These are phyloP conservation scores for Sphaerophoria rueppellii DNA, from an alignment of 2,888 invertebrate genomes.

Conservation along the genomic window DNA sequence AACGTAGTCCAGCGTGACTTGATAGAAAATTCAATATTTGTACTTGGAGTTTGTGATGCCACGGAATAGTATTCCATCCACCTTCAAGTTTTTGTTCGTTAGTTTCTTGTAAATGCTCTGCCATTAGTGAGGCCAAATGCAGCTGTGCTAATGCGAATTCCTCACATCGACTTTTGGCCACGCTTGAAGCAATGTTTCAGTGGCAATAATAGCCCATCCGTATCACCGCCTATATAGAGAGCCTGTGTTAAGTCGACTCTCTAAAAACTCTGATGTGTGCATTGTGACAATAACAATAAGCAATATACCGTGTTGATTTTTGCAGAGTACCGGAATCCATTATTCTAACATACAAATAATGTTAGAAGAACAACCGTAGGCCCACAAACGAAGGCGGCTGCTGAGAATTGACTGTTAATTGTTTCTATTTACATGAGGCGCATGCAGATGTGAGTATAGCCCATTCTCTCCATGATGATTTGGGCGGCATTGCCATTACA, in stretches of 20 bases:
- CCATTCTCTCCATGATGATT: constrained; percentile 6
- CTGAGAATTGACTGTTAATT: constrained; percentile 60
- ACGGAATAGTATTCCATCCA: constrained; percentile 51
- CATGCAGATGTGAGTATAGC: constrained; percentile 17
- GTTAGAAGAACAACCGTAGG: constrained; percentile 31
- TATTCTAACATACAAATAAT: constrained; percentile 64
- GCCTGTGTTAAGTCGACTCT: not conserved
- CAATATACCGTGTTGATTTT: constrained; percentile 64
- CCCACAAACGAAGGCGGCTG: not conserved
- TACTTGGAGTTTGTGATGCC: constrained; percentile 62
- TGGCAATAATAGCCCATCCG: constrained; percentile 67
- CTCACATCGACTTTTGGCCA: constrained; percentile 57
- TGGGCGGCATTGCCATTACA: constrained; percentile 26
- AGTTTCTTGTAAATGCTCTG: constrained; percentile 54
- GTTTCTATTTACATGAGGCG: constrained; percentile 61
- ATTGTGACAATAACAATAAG: constrained; percentile 65
- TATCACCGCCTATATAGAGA: constrained; percentile 44
- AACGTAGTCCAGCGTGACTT: constrained; percentile 17
- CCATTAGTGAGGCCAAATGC: constrained; percentile 69
- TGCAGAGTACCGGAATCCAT: constrained; percentile 69
- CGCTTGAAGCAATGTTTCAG: constrained; percentile 67
- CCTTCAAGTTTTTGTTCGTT: constrained; percentile 27
- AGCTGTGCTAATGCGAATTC: constrained; percentile 73
- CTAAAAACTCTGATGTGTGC: constrained; percentile 17
- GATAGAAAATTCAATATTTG: constrained; percentile 70